Evolutionary conservation across 2,888 invertebrate genomes (phyloP).

Genomic region (Epinotia ramella): DNA sequence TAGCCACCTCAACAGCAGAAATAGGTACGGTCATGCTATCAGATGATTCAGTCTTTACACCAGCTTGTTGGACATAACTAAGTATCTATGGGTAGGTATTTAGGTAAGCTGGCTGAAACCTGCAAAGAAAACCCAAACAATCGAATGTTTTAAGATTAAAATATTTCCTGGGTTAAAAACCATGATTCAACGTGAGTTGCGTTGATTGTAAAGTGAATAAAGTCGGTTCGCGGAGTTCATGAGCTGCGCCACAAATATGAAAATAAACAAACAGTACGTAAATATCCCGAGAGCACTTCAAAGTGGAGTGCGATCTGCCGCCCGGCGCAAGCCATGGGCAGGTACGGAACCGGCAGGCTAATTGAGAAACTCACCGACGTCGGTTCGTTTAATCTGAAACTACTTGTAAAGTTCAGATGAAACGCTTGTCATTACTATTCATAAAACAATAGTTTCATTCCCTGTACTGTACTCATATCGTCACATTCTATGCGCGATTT

Average conservation of each 20-base stretch:
- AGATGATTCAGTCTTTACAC: too few relatives aligned
- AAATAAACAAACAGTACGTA: conserved; percentile 82
- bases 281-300: conserved; percentile 80
- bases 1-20: too few relatives aligned
- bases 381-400: neutral
- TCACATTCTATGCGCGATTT: neutral
- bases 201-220: conserved; percentile 53
- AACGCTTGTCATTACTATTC: neutral
- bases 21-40: too few relatives aligned
- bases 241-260: conserved; percentile 76
- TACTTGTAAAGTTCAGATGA: neutral
- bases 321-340: conserved; percentile 44
- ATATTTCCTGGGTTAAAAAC: conserved; percentile 3
- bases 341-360: conserved; percentile 42
- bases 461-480: neutral
- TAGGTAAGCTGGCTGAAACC: neutral
- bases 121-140: neutral
- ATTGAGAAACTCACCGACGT: neutral
- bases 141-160: conserved; percentile 4
- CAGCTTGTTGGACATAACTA: too few relatives aligned
- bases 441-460: neutral
- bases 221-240: conserved; percentile 69
- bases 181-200: conserved; percentile 16
- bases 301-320: conserved; percentile 68
- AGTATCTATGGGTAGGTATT: neutral